Evolutionary conservation across 2,797 vertebrate species (phyloP), one percentile per base, ranked within the genome.

Genomic region (Ambastaia sidthimunki): DNA sequence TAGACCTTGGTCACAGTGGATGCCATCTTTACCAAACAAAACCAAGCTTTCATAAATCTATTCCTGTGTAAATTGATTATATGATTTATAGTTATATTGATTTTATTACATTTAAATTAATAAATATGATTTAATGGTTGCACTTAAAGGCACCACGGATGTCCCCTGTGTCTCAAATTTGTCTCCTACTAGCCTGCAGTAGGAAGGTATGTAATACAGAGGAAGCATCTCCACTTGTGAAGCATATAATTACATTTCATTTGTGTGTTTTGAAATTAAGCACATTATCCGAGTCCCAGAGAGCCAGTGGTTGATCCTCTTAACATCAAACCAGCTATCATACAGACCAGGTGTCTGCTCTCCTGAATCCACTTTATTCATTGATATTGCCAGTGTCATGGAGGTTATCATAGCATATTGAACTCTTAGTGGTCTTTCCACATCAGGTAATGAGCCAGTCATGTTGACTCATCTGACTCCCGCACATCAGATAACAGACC

Each of bases 201-300:
- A 16, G 48, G 48, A 50, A 15, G 37, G 37, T 41, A 41, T 41
- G 9, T 41, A 41, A 50, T 50, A 16, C 48, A 50, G 13, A 10
- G 15, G 48, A 41, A 50, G 48, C 48, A 4, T 50, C 48, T 50
- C 4, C 3, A 16, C 3, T 50, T 50, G 48, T 50, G 16, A 13
- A 50, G 48, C 48, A 50, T 50, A 13, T 50, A 15, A 50, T 50
- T 50, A 15, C 48, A 16, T 50, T 50, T 15, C 16, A 50, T 50
- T 50, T 50, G 48, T 50, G 48, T 50, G 48, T 91, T 92, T 91
- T 87, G 67, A 13, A 74, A 73, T 88, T 90, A 91, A 91, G 90
- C 91, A 92, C 90, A 92, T 92, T 93, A 91, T 86, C 80, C 65
- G 31, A 75, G 87, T 91, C 71, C 55, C 60, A 86, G 89, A 89